Percentiles rank a stretch among this genome's conserved stretches.
phyloP scores from a whole-genome alignment of 2,888 invertebrate species.

The Luffia ferchaultella region DNA sequence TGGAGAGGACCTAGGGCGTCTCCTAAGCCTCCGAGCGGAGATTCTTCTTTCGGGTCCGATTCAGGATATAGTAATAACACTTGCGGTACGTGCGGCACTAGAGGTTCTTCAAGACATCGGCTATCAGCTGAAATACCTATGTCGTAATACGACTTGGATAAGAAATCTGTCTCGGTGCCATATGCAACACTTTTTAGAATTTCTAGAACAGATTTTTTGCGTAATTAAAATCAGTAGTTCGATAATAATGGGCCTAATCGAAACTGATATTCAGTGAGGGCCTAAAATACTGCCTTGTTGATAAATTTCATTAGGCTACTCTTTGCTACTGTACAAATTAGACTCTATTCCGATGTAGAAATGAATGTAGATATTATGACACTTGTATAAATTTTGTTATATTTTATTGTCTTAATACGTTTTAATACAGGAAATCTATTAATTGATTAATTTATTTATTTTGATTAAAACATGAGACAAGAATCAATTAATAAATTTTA shows the following conservation, averaged over 20 bases:
- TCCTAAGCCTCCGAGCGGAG: slow-evolving; percentile 72
- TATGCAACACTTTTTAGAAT: background rate
- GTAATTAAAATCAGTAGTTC: background rate
- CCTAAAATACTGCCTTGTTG: background rate
- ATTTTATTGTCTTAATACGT: too few relatives aligned
- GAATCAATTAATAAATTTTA: too few relatives aligned
- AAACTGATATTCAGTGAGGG: background rate
- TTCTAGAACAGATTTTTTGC: background rate
- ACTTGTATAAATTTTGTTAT: too few relatives aligned
- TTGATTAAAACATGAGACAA: too few relatives aligned
- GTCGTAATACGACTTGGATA: slow-evolving; percentile 33
- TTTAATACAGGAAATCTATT: too few relatives aligned
- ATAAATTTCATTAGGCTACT: background rate
- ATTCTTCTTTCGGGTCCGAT: slow-evolving; percentile 84
- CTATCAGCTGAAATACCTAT: slow-evolving; percentile 58
- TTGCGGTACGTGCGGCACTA: slow-evolving; percentile 73
- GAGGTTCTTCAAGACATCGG: slow-evolving; percentile 61
- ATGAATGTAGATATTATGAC: too few relatives aligned
- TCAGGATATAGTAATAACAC: slow-evolving; percentile 87
- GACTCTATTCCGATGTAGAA: background rate
- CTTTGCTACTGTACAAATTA: background rate
- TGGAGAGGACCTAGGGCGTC: slow-evolving; percentile 62
- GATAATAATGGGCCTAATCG: background rate
- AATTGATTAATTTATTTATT: too few relatives aligned
- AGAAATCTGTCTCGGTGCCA: background rate